Evolutionary conservation across 2,113 vertebrate genomes (phyloP).

Genomic region (Alethe castanea): DNA sequence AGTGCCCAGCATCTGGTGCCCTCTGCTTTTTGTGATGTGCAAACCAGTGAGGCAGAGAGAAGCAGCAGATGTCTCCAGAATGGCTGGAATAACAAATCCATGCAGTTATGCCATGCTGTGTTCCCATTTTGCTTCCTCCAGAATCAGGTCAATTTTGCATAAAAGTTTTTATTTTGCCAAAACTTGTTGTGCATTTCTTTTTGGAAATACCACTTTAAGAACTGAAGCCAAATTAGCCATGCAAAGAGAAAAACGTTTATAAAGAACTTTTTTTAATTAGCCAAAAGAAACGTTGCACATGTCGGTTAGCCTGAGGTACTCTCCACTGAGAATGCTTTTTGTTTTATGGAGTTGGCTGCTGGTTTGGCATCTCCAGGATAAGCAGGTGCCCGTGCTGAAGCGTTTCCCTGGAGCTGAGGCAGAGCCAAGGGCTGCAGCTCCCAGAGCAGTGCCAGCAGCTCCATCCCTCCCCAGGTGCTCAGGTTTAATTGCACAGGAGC

Average conservation of each 20-base stretch:
- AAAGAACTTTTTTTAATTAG: not conserved
- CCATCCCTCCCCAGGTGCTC: not conserved
- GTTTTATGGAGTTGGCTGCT: not conserved
- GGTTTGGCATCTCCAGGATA: not conserved
- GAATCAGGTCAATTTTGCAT: conserved; percentile 17
- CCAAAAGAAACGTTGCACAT: not conserved
- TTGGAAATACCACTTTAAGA: not conserved
- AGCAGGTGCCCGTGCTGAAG: not conserved
- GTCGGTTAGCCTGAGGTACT: not conserved
- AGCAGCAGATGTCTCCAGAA: not conserved
- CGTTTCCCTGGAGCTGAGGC: not conserved
- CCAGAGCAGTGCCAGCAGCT: not conserved
- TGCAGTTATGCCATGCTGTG: conserved; percentile 36
- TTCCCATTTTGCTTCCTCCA: not conserved
- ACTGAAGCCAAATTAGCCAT: not conserved
- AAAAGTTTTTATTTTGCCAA: not conserved
- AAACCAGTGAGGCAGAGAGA: conserved; percentile 6
- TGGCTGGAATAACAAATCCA: not conserved
- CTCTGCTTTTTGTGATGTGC: not conserved
- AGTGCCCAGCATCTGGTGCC: not conserved
- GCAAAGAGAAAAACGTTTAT: not conserved
- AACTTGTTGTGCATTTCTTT: not conserved
- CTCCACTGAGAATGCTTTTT: not conserved
- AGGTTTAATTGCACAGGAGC: not conserved
- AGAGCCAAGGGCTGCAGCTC: not conserved